Percentiles rank a stretch among this genome's conserved stretches.
These are phyloP conservation scores for Limnephilus rhombicus DNA, from an alignment of 2,888 invertebrate genomes.

Conservation along the genomic window DNA sequence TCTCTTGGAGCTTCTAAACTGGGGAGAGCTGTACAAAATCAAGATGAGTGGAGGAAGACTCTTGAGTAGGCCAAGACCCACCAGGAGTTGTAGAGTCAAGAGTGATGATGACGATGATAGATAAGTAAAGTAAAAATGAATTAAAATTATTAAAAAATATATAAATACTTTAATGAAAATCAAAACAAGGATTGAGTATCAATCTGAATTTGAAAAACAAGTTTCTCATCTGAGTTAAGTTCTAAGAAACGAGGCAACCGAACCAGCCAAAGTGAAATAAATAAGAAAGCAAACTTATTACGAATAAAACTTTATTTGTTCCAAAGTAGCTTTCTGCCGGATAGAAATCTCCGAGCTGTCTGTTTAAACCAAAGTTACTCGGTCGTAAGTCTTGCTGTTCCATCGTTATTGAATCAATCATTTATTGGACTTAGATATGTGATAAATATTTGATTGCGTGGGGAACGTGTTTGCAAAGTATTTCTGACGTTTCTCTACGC, in stretches of 20 bases:
- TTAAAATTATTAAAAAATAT: too few species aligned
- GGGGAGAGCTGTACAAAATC: too few species aligned
- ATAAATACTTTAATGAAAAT: not conserved
- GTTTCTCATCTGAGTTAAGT: not conserved
- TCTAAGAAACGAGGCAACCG: not conserved
- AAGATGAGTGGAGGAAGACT: too few species aligned
- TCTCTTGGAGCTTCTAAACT: too few species aligned
- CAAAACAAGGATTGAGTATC: not conserved
- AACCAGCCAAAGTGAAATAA: not conserved
- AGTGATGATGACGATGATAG: too few species aligned
- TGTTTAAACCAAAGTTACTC: not conserved
- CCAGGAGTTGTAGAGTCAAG: too few species aligned
- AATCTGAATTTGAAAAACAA: not conserved
- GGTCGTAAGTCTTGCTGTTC: slow-evolving; percentile 28
- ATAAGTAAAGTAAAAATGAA: too few species aligned
- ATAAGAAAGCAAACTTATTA: not conserved
- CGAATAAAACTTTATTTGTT: not conserved
- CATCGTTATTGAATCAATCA: slow-evolving; percentile 31
- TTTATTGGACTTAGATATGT: slow-evolving; percentile 20
- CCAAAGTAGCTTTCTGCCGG: not conserved
- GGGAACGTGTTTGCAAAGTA: slow-evolving; percentile 42
- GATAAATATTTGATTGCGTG: slow-evolving; percentile 57
- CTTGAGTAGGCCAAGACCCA: too few species aligned
- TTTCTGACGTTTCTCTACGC: slow-evolving; percentile 7
- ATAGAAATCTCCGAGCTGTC: slow-evolving; percentile 8